Percentiles rank a stretch among this genome's conserved stretches.
These are phyloP conservation scores for Troides oblongomaculatus DNA, from an alignment of 2,888 invertebrate genomes.

Conservation along the genomic window DNA sequence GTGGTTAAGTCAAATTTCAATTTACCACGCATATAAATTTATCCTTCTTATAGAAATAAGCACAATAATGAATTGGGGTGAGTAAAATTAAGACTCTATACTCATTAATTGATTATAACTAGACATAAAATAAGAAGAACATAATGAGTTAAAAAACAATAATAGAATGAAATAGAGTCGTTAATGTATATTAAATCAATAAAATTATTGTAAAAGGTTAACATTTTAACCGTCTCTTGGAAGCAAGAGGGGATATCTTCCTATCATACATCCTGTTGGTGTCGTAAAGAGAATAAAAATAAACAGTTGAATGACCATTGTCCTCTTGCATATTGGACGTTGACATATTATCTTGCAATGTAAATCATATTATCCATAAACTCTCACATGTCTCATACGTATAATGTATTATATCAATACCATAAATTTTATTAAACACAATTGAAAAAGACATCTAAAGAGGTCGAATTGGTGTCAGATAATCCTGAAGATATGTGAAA, in stretches of 20 bases:
- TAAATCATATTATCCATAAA: not conserved
- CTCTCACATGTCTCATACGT: too few relatives aligned
- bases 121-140: not conserved
- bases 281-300: conserved; percentile 8
- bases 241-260: not conserved
- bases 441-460: too few relatives aligned
- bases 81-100: not conserved
- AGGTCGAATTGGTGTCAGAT: too few relatives aligned
- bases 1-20: not conserved
- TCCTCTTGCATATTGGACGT: not conserved
- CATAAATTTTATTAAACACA: too few relatives aligned
- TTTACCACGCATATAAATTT: not conserved
- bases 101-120: not conserved
- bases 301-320: not conserved
- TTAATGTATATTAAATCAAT: not conserved
- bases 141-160: not conserved
- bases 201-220: not conserved
- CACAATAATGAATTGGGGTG: not conserved
- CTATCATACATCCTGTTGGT: not conserved
- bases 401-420: too few relatives aligned
- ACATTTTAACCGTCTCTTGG: not conserved
- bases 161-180: not conserved
- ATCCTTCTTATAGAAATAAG: not conserved
- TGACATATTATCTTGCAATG: not conserved
- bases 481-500: not conserved